Evolutionary conservation across 2,888 invertebrate genomes (phyloP), one percentile per base, ranked within the genome.

Genomic region (Prostheceraeus crozeri): DNA sequence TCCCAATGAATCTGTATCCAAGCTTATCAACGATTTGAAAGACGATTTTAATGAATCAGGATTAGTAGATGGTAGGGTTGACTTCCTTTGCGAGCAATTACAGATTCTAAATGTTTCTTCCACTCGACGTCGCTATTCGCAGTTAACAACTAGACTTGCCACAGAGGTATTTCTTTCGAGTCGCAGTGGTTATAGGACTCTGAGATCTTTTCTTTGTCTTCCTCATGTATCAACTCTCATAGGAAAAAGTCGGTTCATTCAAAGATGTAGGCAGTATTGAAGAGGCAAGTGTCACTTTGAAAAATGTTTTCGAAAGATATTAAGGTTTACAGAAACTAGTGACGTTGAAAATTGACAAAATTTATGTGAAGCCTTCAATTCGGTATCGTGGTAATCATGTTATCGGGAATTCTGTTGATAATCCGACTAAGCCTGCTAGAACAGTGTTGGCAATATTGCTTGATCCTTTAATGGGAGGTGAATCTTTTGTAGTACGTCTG

Each of bases 181-280:
- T n/a, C n/a, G n/a, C n/a, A n/a, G n/a, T n/a, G n/a, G n/a, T n/a
- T n/a, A n/a, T n/a, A n/a, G n/a, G n/a, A n/a, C n/a, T n/a, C n/a
- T n/a, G n/a, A n/a, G n/a, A n/a, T n/a, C n/a, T n/a, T n/a, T n/a
- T n/a, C n/a, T n/a, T n/a, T n/a, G n/a, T n/a, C n/a, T n/a, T n/a
- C n/a, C n/a, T n/a, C n/a, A n/a, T n/a, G n/a, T n/a, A n/a, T n/a
- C n/a, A n/a, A n/a, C n/a, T n/a, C n/a, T n/a, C n/a, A n/a, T n/a
- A n/a, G n/a, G n/a, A n/a, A 40, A 40, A 40, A 40, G 19, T 40
- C 19, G 40, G 40, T 16, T 19, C 8, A 4, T 14, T 40, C 14
- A 40, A 40, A 16, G 40, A 40, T 40, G 40, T 40, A 4, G 40
- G 40, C 19, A 40, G 40, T 19, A 40, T 40, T 40, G 19, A 14